These are phyloP conservation scores for Neoarius graeffei DNA, from an alignment of 2,113 vertebrate species.

Conservation along the genomic window DNA sequence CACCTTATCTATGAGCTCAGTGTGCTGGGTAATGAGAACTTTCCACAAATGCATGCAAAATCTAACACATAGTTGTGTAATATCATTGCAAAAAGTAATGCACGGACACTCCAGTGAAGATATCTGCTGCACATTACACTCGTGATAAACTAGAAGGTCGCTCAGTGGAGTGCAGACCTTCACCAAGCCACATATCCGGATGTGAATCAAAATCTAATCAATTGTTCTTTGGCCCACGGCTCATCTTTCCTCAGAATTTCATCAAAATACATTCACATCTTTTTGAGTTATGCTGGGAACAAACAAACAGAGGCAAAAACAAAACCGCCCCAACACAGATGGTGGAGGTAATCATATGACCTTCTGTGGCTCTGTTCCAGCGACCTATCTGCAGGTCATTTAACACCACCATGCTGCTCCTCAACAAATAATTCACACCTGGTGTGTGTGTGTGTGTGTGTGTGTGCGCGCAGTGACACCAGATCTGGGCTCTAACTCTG, in stretches of 20 bases:
- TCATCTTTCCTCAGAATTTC: too few species aligned
- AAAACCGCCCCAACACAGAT: too few species aligned
- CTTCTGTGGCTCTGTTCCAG: not conserved
- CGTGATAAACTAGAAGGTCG: too few species aligned
- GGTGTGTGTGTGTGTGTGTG: not conserved
- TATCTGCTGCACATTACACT: not conserved
- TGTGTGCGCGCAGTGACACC: not conserved
- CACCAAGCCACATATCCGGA: too few species aligned
- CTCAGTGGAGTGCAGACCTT: too few species aligned
- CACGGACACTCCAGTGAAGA: not conserved
- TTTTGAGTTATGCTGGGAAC: too few species aligned
- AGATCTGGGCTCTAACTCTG: not conserved
- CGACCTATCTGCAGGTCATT: not conserved
- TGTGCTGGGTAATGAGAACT: not conserved
- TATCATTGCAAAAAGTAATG: not conserved
- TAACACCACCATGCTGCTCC: not conserved
- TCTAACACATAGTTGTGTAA: not conserved
- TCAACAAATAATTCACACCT: conserved; percentile 5
- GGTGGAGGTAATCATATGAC: not conserved
- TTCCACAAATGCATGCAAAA: not conserved
- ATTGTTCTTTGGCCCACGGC: too few species aligned
- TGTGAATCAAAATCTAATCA: too few species aligned
- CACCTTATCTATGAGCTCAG: not conserved
- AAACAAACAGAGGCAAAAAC: too few species aligned
- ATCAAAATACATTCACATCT: too few species aligned